These are phyloP conservation scores for Excalfactoria chinensis DNA, from an alignment of 2,113 vertebrate species.

Conservation along the genomic window DNA sequence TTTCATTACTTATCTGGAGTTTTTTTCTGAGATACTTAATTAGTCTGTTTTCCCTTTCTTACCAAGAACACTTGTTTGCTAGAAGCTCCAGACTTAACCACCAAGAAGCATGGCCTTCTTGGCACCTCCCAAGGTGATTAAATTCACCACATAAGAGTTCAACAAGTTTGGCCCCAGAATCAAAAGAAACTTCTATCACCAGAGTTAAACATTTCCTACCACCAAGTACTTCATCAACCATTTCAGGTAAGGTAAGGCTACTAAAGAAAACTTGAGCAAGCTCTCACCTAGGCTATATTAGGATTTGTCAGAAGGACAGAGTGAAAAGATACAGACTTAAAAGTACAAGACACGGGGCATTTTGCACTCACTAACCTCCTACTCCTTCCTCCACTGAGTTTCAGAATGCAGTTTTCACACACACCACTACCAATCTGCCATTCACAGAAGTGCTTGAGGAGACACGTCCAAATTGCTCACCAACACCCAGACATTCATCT, in stretches of 20 bases:
- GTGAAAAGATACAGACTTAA: neutral
- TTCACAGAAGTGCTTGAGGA: neutral
- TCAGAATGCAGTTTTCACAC: neutral
- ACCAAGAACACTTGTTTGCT: neutral
- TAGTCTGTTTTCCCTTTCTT: too few relatives aligned
- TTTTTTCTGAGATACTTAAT: rapidly evolving
- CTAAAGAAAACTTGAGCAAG: neutral
- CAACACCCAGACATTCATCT: neutral
- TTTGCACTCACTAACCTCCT: neutral
- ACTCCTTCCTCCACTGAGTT: neutral
- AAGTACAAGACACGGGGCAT: neutral
- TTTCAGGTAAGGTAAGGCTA: neutral
- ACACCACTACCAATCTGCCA: neutral
- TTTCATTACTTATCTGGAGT: neutral
- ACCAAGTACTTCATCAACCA: neutral
- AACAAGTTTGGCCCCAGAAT: neutral
- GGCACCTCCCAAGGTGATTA: neutral
- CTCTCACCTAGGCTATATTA: neutral
- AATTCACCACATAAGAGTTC: neutral
- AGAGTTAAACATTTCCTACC: neutral
- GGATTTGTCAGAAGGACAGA: neutral
- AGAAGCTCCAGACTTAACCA: rapidly evolving
- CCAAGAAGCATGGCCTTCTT: neutral
- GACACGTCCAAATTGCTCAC: rapidly evolving
- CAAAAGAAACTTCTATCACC: rapidly evolving